Base-by-base conservation (phyloP, 2,113 vertebrate genomes). In the Macroglossus sobrinus region DNA sequence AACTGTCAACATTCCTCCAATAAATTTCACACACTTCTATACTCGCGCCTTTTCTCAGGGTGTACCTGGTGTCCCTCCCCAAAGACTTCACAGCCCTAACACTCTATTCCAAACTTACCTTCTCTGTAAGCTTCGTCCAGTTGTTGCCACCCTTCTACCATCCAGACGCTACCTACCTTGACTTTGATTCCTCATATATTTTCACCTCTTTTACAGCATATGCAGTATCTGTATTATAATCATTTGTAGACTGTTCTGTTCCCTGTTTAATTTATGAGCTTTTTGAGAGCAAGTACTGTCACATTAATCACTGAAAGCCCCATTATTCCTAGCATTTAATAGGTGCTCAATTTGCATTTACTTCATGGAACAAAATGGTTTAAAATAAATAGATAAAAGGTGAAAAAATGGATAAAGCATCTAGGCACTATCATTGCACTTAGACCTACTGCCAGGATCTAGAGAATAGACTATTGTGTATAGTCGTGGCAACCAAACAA, bases 301-400 rank as follows among this genome's bases (percentile, higher is more conserved):
- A n/a, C 35, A 38, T 76, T 75, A 85, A 55, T 81, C 11, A n/a
- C 26, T 38, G 0, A 81, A 78, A 61, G 22, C 68, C 26, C 50
- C 26, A 57, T 64, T 47, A 35, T 50, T 50, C 24, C 38, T 95
- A 43, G 33, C 16, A 59, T 50, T 28, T 59, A 71, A 76, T 35
- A 93, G 38, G 13, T 19, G 6, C 11, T 96, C 61, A 91, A 55
- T 38, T 91, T 87, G 90, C 40, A 69, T 38, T 33, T 72, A 66
- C 38, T 80, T 76, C 28, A 63, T 55, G 30, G 15, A 63, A 84
- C 38, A 4, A 55, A 79, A 76, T 88, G 7, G 13, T 40, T 35
- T 43, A 79, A 88, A 61, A 64, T 87, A 26, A 75, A 38, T 22
- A 9, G 24, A 55, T n/a, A 72, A 72, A 94, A 35, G 43, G 1